A percentile compares a stretch with the other conserved stretches of the same genome.
Evolutionary conservation across 2,113 vertebrate genomes (phyloP).

Genomic region (Heptranchias perlo): DNA sequence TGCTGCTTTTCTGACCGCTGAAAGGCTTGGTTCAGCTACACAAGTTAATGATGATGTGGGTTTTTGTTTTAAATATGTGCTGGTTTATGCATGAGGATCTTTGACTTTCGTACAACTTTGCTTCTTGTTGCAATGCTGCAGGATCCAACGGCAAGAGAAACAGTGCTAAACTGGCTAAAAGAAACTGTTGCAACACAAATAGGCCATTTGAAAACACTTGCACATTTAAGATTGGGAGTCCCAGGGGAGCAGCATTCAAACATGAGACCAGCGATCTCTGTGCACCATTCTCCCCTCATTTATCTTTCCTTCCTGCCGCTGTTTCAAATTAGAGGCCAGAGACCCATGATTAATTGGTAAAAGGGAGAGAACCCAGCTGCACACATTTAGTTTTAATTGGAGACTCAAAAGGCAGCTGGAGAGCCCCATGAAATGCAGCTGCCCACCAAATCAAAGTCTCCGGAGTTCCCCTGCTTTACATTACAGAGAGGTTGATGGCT

Average conservation of each 20-base stretch:
- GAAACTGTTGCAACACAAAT: background rate
- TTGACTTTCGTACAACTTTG: background rate
- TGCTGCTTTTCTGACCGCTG: background rate
- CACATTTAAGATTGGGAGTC: background rate
- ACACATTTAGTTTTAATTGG: background rate
- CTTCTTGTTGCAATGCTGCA: background rate
- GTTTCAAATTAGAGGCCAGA: background rate
- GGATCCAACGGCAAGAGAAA: no score
- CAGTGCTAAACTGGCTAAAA: background rate
- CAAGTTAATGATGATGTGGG: no score
- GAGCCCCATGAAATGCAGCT: background rate
- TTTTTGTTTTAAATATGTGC: background rate
- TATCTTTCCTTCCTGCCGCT: background rate
- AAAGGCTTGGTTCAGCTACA: background rate
- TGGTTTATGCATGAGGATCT: background rate
- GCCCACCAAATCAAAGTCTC: background rate
- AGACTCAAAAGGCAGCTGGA: background rate
- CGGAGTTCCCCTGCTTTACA: background rate
- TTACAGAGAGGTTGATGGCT: background rate
- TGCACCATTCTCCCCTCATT: background rate
- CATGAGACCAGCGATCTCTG: background rate
- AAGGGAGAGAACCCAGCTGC: background rate
- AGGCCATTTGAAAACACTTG: background rate
- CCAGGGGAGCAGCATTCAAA: background rate
- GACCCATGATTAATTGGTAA: background rate